phyloP scores from a whole-genome alignment of 2,888 invertebrate species.

The Erebia ligea region DNA sequence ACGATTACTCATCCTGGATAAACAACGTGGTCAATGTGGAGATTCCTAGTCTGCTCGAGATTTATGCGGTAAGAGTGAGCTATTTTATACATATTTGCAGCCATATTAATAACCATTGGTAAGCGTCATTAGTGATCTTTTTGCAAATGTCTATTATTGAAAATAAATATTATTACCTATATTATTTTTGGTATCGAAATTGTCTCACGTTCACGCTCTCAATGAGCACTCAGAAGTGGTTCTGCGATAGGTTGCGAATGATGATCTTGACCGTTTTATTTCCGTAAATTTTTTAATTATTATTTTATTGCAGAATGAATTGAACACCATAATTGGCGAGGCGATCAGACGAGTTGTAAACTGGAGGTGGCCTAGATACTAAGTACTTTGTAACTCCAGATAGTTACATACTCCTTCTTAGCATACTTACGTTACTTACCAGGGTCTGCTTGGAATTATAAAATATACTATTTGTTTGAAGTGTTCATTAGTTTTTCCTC shows the following conservation, averaged over 20 bases:
- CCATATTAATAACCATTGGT: no score
- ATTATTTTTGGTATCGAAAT: no score
- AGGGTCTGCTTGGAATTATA: not conserved
- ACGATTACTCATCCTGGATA: not conserved
- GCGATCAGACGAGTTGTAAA: not conserved
- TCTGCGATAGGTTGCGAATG: no score
- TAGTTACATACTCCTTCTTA: not conserved
- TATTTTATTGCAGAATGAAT: conserved; percentile 6
- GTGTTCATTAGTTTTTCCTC: no score
- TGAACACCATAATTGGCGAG: conserved; percentile 12
- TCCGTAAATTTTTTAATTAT: no score
- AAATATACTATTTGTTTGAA: not conserved
- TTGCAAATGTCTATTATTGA: no score
- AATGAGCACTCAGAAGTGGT: no score
- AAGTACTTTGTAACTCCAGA: not conserved
- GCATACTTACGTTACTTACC: not conserved
- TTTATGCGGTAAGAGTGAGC: not conserved
- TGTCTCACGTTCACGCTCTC: no score
- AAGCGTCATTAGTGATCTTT: no score
- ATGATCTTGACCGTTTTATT: no score
- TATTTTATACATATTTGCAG: not conserved
- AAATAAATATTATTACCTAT: no score
- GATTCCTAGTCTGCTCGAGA: not conserved
- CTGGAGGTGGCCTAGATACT: not conserved
- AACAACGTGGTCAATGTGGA: not conserved